phyloP scores from a whole-genome alignment of 1,140 invertebrate species.

The Aporrectodea caliginosa region DNA sequence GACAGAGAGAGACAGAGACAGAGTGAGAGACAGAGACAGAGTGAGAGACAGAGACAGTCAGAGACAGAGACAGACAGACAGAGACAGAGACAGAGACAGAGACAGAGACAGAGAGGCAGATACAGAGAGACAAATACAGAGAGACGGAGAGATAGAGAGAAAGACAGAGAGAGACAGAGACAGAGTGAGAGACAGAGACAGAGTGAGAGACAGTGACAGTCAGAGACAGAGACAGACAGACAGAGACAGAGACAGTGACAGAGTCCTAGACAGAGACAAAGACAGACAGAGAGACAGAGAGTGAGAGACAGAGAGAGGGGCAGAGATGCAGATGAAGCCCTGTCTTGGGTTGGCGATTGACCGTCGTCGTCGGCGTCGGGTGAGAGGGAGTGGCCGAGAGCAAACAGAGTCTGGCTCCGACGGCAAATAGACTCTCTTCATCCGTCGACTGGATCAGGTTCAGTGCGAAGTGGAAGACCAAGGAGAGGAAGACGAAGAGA shows the following conservation, averaged over 20 bases:
- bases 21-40: constrained; percentile 24
- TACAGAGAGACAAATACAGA: background rate
- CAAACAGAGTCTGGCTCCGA: too few species aligned
- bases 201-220: background rate
- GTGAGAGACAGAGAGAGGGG: too few species aligned
- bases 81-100: background rate
- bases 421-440: too few species aligned
- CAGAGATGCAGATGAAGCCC: too few species aligned
- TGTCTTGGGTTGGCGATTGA: too few species aligned
- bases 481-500: too few species aligned
- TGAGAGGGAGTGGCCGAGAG: too few species aligned
- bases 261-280: background rate
- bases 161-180: background rate
- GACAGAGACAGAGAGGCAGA: background rate
- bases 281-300: background rate
- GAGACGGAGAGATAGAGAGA: background rate
- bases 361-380: too few species aligned
- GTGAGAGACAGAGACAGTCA: background rate
- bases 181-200: background rate
- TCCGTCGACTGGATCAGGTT: too few species aligned
- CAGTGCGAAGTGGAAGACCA: too few species aligned
- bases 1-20: constrained; percentile 9
- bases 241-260: background rate
- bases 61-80: background rate
- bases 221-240: background rate